These are phyloP conservation scores for Teleogryllus occipitalis DNA, from an alignment of 1,140 invertebrate species.

Conservation along the genomic window DNA sequence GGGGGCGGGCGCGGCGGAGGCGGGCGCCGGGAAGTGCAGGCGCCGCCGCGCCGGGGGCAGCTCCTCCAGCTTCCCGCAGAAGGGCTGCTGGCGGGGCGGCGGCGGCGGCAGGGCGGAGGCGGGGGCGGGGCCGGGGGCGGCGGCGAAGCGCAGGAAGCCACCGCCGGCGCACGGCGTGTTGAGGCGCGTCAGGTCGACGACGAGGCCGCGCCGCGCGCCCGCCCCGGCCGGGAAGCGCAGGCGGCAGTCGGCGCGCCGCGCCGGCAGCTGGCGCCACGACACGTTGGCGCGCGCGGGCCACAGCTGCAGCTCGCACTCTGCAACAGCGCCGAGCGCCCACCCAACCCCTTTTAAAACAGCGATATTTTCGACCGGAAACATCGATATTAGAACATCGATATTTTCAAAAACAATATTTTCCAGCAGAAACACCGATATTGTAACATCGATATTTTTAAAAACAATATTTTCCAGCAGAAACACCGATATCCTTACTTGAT, in stretches of 20 bases:
- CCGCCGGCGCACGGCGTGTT: slow-evolving; percentile 51
- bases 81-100: slow-evolving; percentile 25
- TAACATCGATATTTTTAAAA: too few species aligned
- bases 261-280: slow-evolving; percentile 12
- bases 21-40: slow-evolving; percentile 15
- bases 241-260: slow-evolving; percentile 12
- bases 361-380: too few species aligned
- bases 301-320: slow-evolving; percentile 19
- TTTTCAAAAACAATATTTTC: too few species aligned
- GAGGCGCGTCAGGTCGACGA: slow-evolving; percentile 48
- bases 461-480: too few species aligned
- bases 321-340: not conserved
- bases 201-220: slow-evolving; percentile 29
- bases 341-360: too few species aligned
- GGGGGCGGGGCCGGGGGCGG: slow-evolving; percentile 13
- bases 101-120: slow-evolving; percentile 16
- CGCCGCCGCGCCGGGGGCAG: slow-evolving; percentile 41
- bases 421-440: too few species aligned
- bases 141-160: slow-evolving; percentile 44
- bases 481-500: too few species aligned
- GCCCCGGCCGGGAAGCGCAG: not conserved
- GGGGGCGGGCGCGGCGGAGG: not conserved
- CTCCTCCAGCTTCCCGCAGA: slow-evolving; percentile 57
- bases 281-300: slow-evolving; percentile 17
- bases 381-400: too few species aligned